Base-by-base conservation (phyloP, 2,888 invertebrate species). In the Dasypolia templi region DNA sequence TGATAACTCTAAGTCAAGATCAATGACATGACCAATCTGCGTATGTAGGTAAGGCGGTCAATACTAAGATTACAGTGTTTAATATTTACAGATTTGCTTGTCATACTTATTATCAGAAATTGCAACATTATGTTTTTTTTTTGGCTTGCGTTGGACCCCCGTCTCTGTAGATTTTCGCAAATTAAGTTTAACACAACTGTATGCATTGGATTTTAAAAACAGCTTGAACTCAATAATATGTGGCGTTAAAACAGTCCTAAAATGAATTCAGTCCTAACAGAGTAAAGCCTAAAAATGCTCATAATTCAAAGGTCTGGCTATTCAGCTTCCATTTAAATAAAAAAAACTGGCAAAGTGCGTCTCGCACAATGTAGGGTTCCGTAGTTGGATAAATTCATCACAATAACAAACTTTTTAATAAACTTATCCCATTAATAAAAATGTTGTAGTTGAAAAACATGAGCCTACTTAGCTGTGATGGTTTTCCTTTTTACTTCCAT, bases 1-100 rank as follows among this genome's bases (percentile, higher is more conserved):
- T 81, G 89, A 89, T 89, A 87, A 77, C 42, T 72, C 82, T 89
- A 87, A 77, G 44, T 72, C 82, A 84, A 88, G 91, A 89, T 90
- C 91, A 91, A 85, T 87, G 89, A 86, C 89, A 88, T 51, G 19
- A 26, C 35, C n/a, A 64, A 46, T n/a, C 32, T 61, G 49, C 46
- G 62, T 53, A 64, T 59, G 29, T 82, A 55, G 82, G 82, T 82
- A 26, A 73, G 0, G 9, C 71, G 73, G 77, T 68, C 82, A 84
- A 72, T 56, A 1, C 5, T 5, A 22, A 35, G 67, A 71, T 61
- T 32, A 2, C 14, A 9, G 19, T 72, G 44, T 32, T 19, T 9
- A 56, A 51, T 75, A 39, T 42, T 49, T 29, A 49, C 6, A 56
- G 49, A 22, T 22, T 49, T 22, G 22, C 22, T 49, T 49, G 49